Evolutionary conservation across 2,113 vertebrate genomes (phyloP).

Genomic region (Pseudolaguvia tuberculata): DNA sequence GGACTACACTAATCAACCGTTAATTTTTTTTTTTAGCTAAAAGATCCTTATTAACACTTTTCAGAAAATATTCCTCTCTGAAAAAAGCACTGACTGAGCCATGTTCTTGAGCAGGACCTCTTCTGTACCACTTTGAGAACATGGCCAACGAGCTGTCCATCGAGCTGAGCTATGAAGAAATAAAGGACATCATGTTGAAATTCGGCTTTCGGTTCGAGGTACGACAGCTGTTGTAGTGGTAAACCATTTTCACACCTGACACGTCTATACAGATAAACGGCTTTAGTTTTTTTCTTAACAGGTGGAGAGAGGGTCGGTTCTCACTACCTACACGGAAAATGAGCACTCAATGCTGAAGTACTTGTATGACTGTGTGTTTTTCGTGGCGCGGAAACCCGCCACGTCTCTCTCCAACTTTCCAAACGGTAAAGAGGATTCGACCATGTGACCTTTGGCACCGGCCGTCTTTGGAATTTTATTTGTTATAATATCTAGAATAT

Average conservation of each 20-base stretch:
- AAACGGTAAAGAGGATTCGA: conserved; percentile 38
- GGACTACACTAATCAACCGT: too few species aligned
- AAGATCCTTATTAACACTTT: too few species aligned
- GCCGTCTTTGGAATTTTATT: not conserved
- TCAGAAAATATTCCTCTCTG: too few species aligned
- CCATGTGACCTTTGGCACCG: conserved; percentile 55
- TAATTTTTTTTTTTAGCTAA: too few species aligned
- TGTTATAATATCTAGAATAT: conserved; percentile 5
- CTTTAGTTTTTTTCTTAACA: conserved; percentile 54
- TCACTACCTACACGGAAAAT: conserved; percentile 95
- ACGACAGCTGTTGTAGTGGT: conserved; percentile 43
- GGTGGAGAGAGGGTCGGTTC: conserved; percentile 87
- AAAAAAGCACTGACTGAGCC: not conserved
- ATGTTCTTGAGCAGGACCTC: conserved; percentile 76
- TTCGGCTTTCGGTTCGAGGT: conserved; percentile 94
- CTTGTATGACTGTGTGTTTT: conserved; percentile 93
- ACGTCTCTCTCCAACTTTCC: conserved; percentile 49
- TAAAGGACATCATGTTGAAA: conserved; percentile 84
- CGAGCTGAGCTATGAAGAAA: conserved; percentile 95
- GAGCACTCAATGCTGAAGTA: conserved; percentile 95
- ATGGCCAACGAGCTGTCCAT: conserved; percentile 96
- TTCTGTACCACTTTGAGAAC: conserved; percentile 97
- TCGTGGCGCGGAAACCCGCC: conserved; percentile 88
- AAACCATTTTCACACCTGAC: too few species aligned
- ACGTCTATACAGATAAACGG: not conserved